Conservation (phyloP, 1,140 invertebrate genomes). For the Drosophila nigrodunni region DNA sequence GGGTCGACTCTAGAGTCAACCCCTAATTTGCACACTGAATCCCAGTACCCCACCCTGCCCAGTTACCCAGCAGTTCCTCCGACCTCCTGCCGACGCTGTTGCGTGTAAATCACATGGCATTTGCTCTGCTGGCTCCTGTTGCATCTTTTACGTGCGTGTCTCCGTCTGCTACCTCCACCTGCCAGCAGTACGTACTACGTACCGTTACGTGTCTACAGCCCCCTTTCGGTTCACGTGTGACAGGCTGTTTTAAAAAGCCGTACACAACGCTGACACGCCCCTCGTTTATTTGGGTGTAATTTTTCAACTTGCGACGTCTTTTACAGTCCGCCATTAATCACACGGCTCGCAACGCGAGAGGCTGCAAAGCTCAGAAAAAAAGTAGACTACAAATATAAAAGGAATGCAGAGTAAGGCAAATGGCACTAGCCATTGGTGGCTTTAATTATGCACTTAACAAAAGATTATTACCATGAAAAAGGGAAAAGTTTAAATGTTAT, state of each 20-base stretch:
- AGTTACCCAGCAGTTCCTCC: neutral
- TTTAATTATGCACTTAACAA: constrained; percentile 25
- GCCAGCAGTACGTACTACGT: neutral
- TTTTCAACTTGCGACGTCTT: constrained; percentile 82
- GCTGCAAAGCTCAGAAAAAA: constrained; percentile 54
- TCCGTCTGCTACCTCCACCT: constrained; percentile 9
- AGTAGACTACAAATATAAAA: constrained; percentile 12
- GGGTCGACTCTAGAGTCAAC: constrained; percentile 50
- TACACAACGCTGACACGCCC: constrained; percentile 25
- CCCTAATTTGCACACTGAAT: constrained; percentile 74
- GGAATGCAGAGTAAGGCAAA: constrained; percentile 30
- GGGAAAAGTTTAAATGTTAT: neutral
- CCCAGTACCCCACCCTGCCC: neutral
- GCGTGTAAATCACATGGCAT: constrained; percentile 81
- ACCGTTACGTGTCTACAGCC: neutral
- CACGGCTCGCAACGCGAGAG: constrained; percentile 65
- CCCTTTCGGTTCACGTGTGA: constrained; percentile 58
- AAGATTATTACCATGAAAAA: neutral
- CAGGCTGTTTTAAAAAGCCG: constrained; percentile 74
- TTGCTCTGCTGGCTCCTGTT: constrained; percentile 74
- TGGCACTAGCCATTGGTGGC: constrained; percentile 20
- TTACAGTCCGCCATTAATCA: constrained; percentile 73
- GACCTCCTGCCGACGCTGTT: constrained; percentile 34
- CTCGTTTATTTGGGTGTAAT: constrained; percentile 77
- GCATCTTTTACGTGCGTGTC: constrained; percentile 75